Evolutionary conservation across 2,888 invertebrate genomes (phyloP), one percentile per base, ranked within the genome.

Genomic region (Nasonia oneida): DNA sequence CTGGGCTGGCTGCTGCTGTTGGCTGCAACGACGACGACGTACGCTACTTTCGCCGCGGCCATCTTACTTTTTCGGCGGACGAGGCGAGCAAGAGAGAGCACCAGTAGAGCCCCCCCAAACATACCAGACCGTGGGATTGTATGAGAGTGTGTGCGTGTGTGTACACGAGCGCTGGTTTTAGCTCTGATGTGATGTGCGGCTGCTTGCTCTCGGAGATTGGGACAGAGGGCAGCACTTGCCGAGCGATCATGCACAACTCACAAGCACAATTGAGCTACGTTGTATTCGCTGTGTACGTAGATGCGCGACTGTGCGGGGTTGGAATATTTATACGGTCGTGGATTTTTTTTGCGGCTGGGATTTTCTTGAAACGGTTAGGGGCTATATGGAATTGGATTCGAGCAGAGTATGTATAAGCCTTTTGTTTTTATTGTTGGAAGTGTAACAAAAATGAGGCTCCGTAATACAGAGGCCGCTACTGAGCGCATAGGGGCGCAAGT

Each of bases 21-120:
- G 23, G 10, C 23, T 6, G 70, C 70, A 29, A 23, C 87, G 50
- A 75, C 33, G 37, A 71, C 91, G 92, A 91, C 90, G 92, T 92
- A 93, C 92, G 91, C 67, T 67, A 33, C 92, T 93, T 90, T 92
- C 90, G 90, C 90, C 91, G 92, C 93, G 91, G 93, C 93, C 93
- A 93, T 93, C 91, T 93, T 85, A 80, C 83, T 87, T 93, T 92
- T 90, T 90, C 89, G 87, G 81, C 70, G 86, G 81, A 86, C 84
- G 86, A 77, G 71, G 39, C 78, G 64, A 42, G 57, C 50, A 33
- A 29, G 70, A 83, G 77, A 84, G 77, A 84, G 86, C 85, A 85
- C 87, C 86, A 86, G 85, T 84, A 42, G 64, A 39, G 75, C 47
- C 23, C 39, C 73, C 42, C 39, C 42, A 42, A 39, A 42, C 42